Percentiles rank a stretch among this genome's conserved stretches.
Evolutionary conservation across 2,888 invertebrate species (phyloP).

Genomic region (Calameuta filiformis): DNA sequence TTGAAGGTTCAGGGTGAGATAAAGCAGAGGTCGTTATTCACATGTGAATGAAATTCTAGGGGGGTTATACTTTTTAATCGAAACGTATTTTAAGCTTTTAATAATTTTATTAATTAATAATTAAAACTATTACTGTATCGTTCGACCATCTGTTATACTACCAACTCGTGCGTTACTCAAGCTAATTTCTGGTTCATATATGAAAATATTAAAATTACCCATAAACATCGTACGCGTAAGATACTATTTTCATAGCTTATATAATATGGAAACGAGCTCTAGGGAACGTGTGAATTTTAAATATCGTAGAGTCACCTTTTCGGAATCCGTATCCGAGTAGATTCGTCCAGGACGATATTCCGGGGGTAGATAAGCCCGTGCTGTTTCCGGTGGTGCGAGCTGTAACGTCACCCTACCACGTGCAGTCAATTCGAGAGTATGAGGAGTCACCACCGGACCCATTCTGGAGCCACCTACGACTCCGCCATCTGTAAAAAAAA

Average conservation of each 20-base stretch:
- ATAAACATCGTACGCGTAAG: neutral
- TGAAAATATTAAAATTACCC: too few relatives aligned
- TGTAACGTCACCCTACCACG: slow-evolving; percentile 68
- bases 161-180: too few relatives aligned
- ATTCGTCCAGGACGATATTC: slow-evolving; percentile 69
- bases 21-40: too few relatives aligned
- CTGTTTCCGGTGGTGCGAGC: slow-evolving; percentile 61
- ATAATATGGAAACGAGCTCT: neutral
- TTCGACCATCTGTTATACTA: neutral
- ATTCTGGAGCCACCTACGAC: slow-evolving; percentile 61
- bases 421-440: slow-evolving; percentile 69
- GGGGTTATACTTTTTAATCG: neutral
- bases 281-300: neutral
- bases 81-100: neutral
- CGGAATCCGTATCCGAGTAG: slow-evolving; percentile 70
- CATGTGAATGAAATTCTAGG: neutral
- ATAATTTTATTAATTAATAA: neutral
- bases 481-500: slow-evolving; percentile 60
- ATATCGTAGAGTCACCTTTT: slow-evolving; percentile 65
- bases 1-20: too few relatives aligned
- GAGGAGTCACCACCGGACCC: slow-evolving; percentile 70
- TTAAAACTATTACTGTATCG: neutral
- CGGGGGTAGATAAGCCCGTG: slow-evolving; percentile 69
- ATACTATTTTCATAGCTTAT: neutral
- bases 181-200: too few relatives aligned